Evolutionary conservation across 2,113 vertebrate genomes (phyloP).

Genomic region (Megaceryle maxima): DNA sequence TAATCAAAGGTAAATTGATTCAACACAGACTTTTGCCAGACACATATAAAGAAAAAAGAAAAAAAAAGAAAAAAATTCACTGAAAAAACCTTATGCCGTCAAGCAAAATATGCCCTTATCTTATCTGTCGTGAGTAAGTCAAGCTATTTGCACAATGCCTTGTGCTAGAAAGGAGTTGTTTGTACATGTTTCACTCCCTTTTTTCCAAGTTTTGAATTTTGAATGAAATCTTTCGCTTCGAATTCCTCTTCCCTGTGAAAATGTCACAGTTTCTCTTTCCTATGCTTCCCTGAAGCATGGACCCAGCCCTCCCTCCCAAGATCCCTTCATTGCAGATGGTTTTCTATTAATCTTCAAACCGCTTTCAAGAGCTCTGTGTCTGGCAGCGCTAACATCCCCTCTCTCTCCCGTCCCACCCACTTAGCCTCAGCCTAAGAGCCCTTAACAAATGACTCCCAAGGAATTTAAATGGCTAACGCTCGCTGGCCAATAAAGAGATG

Average conservation of each 20-base stretch:
- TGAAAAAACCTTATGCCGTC: not conserved
- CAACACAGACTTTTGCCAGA: not conserved
- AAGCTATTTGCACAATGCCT: slow-evolving; percentile 70
- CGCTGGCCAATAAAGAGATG: slow-evolving; percentile 75
- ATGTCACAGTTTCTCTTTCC: slow-evolving; percentile 1
- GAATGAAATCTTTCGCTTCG: slow-evolving; percentile 37
- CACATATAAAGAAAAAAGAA: not conserved
- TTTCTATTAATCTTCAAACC: slow-evolving; percentile 61
- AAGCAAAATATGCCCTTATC: slow-evolving; percentile 70
- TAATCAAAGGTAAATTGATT: not conserved
- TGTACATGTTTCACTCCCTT: slow-evolving; percentile 65
- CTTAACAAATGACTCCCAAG: slow-evolving; percentile 80
- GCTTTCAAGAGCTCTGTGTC: slow-evolving; percentile 20
- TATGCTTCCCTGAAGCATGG: not conserved
- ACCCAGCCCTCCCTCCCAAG: slow-evolving; percentile 20
- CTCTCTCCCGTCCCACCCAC: slow-evolving; percentile 67
- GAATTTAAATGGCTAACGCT: slow-evolving; percentile 76
- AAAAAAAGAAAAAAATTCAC: not conserved
- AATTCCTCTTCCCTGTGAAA: not conserved
- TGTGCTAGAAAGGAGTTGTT: slow-evolving; percentile 67
- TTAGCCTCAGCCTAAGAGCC: slow-evolving; percentile 67
- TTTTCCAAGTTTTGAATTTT: slow-evolving; percentile 16
- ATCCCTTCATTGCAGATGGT: not conserved
- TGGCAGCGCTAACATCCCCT: slow-evolving; percentile 56
- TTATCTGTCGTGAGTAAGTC: slow-evolving; percentile 61